These are phyloP conservation scores for Notolabrus celidotus DNA, from an alignment of 2,797 vertebrate species.

Conservation along the genomic window DNA sequence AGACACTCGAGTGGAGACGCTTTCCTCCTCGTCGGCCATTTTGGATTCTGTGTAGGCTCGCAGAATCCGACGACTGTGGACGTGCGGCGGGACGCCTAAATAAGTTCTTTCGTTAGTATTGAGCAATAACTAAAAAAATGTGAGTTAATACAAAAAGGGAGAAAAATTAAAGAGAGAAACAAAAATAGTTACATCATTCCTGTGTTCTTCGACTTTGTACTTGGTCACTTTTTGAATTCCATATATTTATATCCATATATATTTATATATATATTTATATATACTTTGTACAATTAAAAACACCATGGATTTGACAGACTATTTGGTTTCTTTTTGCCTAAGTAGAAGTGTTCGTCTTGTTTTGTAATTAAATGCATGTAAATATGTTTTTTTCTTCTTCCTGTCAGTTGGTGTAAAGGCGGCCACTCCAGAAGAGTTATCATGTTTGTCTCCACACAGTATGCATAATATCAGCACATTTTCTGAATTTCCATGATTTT, in stretches of 20 bases:
- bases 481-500: slow-evolving; percentile 56
- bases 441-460: slow-evolving; percentile 56
- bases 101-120: slow-evolving; percentile 24
- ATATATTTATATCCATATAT: slow-evolving; percentile 88
- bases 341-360: slow-evolving; percentile 80
- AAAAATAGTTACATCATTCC: slow-evolving; percentile 79
- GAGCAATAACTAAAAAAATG: slow-evolving; percentile 63
- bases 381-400: slow-evolving; percentile 76
- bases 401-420: slow-evolving; percentile 66
- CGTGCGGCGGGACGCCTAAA: slow-evolving; percentile 11
- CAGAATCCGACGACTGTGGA: slow-evolving; percentile 17
- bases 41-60: slow-evolving; percentile 20
- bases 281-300: slow-evolving; percentile 89
- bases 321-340: slow-evolving; percentile 88
- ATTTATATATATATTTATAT: slow-evolving; percentile 85
- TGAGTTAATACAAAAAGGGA: slow-evolving; percentile 67
- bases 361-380: slow-evolving; percentile 86
- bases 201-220: slow-evolving; percentile 76
- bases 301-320: slow-evolving; percentile 87
- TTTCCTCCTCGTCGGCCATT: slow-evolving; percentile 21
- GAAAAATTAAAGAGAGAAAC: slow-evolving; percentile 18
- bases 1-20: slow-evolving; percentile 26
- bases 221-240: slow-evolving; percentile 85
- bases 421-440: slow-evolving; percentile 49
- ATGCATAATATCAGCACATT: slow-evolving; percentile 64